Evolutionary conservation across 2,113 vertebrate species (phyloP), one percentile per base, ranked within the genome.

Genomic region (Morphnarchus princeps): DNA sequence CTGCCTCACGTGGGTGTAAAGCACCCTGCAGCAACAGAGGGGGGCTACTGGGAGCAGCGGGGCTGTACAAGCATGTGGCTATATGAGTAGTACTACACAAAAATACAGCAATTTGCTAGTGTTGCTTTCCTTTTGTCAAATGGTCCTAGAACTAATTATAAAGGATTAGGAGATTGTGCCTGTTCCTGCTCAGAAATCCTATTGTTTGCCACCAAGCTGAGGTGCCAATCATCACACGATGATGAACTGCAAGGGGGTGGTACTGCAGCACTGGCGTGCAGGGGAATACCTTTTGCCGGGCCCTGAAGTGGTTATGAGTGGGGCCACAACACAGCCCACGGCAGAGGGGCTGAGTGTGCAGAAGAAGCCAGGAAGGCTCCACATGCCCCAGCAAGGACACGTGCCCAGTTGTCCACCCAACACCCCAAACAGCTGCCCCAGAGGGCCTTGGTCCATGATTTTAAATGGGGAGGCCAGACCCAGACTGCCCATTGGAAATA

Each of bases 361-460:
- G 40, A 80, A 80, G 66, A 36, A 40, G 12, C 11, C 2, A 1
- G 24, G n/a, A 59, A 49, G 26, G 31, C 4, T 77, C 24, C 32
- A 21, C 7, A 5, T 42, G 20, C 28, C 10, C n/a, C 45, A 49
- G 16, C 16, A 42, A 84, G 45, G 58, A 36, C 57, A 42, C 1
- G 0, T 49, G 18, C 40, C 57, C 42, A 36, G 8, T 5, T 47
- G 7, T 52, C 1, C 6, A 13, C 21, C 19, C 12, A 31, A 22
- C 7, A 82, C 6, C 20, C 29, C 4, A 1, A 11, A 5, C 22
- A 58, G 34, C 61, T 52, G 13, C 11, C 34, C 19, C 19, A 49
- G n/a, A 50, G 3, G 17, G 6, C 11, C 26, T 31, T 1, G 0
- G 25, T 45, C 40, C 0, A 0, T 55, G 11, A 9, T 42, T 19